Conservation (phyloP, 2,888 invertebrate genomes). For the Acrobasis suavella region DNA sequence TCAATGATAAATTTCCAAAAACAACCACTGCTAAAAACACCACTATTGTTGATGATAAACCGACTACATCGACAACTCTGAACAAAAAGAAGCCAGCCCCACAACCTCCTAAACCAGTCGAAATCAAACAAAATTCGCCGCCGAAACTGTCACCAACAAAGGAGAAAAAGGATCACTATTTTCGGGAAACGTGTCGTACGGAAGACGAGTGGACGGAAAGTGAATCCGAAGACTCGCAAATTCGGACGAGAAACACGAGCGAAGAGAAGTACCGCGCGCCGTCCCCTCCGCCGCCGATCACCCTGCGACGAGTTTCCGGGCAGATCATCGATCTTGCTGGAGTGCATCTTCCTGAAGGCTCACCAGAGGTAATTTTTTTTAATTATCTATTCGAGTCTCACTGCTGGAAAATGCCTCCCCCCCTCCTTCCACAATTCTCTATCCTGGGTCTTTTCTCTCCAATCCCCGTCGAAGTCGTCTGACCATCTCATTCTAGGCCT, state of each 20-base stretch:
- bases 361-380: constrained; percentile 74
- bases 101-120: constrained; percentile 49
- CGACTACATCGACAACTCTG: constrained; percentile 56
- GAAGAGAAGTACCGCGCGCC: constrained; percentile 49
- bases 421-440: too few species aligned
- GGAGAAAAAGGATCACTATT: constrained; percentile 72
- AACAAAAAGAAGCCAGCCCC: constrained; percentile 68
- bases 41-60: constrained; percentile 45
- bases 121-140: constrained; percentile 48
- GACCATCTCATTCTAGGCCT: too few species aligned
- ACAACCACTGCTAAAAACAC: constrained; percentile 34
- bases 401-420: too few species aligned
- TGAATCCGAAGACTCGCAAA: constrained; percentile 64
- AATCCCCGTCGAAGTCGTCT: too few species aligned
- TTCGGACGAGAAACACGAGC: constrained; percentile 39
- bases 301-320: constrained; percentile 73
- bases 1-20: constrained; percentile 56
- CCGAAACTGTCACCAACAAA: constrained; percentile 43
- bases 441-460: too few species aligned
- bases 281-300: constrained; percentile 68
- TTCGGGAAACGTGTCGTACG: constrained; percentile 84
- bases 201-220: constrained; percentile 84
- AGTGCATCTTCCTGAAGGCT: constrained; percentile 71
- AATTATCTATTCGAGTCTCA: constrained; percentile 19
- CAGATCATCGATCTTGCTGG: constrained; percentile 70